A percentile compares a stretch with the other conserved stretches of the same genome.
These are phyloP conservation scores for Peromyscus attwateri DNA, from an alignment of 2,797 vertebrate species.

Conservation along the genomic window DNA sequence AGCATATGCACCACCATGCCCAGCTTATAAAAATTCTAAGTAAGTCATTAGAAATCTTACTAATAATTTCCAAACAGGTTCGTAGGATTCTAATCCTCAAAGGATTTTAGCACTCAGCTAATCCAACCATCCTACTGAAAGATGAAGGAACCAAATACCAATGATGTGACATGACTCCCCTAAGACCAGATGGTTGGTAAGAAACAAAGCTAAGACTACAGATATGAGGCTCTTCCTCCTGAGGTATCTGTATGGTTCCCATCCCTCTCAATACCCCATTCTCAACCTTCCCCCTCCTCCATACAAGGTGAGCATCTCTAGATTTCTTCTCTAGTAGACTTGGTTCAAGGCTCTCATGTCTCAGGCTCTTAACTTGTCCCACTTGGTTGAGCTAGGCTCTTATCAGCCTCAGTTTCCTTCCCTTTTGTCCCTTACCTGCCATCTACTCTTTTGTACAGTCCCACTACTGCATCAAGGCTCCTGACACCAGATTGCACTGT, in stretches of 20 bases:
- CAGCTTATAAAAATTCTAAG: background rate
- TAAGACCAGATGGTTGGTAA: background rate
- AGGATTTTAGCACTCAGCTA: background rate
- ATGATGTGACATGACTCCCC: background rate
- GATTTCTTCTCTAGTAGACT: background rate
- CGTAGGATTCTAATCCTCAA: background rate
- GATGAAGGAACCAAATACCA: background rate
- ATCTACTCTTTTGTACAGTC: too few species aligned
- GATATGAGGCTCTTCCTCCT: background rate
- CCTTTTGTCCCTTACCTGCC: background rate
- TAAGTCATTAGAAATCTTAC: background rate
- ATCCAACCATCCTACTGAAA: background rate
- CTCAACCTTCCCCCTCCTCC: background rate
- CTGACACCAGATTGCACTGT: background rate
- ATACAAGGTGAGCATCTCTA: background rate
- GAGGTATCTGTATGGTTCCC: background rate
- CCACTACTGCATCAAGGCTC: background rate
- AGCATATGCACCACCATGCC: background rate
- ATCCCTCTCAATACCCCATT: too few species aligned
- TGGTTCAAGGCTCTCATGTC: background rate
- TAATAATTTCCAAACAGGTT: background rate
- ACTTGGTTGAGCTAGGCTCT: background rate
- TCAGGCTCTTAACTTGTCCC: background rate
- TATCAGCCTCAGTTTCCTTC: background rate
- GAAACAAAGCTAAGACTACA: background rate